Conservation (phyloP, 2,113 vertebrate species). For the Toxotes jaculatrix region DNA sequence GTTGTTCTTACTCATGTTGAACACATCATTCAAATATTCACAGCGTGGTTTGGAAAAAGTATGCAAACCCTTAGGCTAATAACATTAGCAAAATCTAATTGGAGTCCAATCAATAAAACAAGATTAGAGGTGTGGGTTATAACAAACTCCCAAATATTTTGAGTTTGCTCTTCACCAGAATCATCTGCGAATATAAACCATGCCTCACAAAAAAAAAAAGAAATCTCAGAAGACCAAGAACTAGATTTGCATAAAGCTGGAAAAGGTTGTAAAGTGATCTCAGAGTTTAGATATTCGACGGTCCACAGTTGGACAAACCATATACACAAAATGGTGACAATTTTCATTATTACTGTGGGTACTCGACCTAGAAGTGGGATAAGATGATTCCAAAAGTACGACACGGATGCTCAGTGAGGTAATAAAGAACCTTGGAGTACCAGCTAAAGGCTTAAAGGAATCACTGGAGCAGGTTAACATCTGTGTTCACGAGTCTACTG, state of each 20-base stretch:
- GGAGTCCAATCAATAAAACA: not conserved
- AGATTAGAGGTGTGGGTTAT: not conserved
- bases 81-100: not conserved
- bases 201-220: not conserved
- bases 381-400: not conserved
- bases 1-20: not conserved
- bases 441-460: no score
- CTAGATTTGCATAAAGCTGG: not conserved
- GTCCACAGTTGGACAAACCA: not conserved
- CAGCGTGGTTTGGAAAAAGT: not conserved
- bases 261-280: not conserved
- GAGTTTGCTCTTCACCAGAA: not conserved
- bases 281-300: not conserved
- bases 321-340: not conserved
- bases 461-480: no score
- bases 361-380: no score
- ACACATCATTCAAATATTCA: not conserved
- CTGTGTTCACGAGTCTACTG: no score
- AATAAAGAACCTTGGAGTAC: not conserved
- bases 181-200: not conserved
- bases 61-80: not conserved
- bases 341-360: not conserved
- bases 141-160: not conserved
- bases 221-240: not conserved
- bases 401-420: not conserved